Evolutionary conservation across 2,888 invertebrate genomes (phyloP), one percentile per base, ranked within the genome.

Genomic region (Hermodice carunculata): DNA sequence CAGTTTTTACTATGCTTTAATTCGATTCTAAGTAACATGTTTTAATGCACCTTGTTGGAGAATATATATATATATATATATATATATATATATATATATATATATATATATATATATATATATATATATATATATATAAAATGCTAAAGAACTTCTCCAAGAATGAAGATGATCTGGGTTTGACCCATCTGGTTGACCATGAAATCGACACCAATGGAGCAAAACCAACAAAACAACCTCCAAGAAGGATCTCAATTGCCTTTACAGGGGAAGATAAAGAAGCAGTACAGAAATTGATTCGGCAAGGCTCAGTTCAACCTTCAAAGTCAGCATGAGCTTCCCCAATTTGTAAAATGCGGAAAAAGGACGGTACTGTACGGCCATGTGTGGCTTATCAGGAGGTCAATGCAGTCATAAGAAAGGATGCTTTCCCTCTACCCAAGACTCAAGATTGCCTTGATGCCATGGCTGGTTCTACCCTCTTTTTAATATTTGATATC

Each of bases 111-210:
- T n/a, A n/a, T n/a, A n/a, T n/a, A n/a, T n/a, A n/a, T n/a, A n/a
- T n/a, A n/a, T n/a, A n/a, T n/a, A n/a, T n/a, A n/a, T n/a, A n/a
- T n/a, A n/a, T n/a, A n/a, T n/a, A n/a, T n/a, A n/a, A n/a, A n/a
- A n/a, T n/a, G n/a, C n/a, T n/a, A n/a, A n/a, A n/a, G n/a, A n/a
- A n/a, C n/a, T n/a, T n/a, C n/a, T n/a, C n/a, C n/a, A n/a, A n/a
- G 14, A 19, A 56, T 42, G 40, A 26, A 5, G 22, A 31, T n/a
- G 56, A 56, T 19, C 17, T 56, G 31, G 56, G 42, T 42, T 42
- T 24, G 22, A 56, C 56, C 14, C 22, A 56, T 8, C 19, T 19
- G 4, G 56, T 40, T n/a, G 32, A 11, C 4, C 37, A 56, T 42
- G 4, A 19, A 5, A 56, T 56, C 26, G n/a, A 56, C n/a, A 26